Evolutionary conservation across 1,140 invertebrate genomes (phyloP), one percentile per base, ranked within the genome.

Genomic region (Drosophila punjabiensis): DNA sequence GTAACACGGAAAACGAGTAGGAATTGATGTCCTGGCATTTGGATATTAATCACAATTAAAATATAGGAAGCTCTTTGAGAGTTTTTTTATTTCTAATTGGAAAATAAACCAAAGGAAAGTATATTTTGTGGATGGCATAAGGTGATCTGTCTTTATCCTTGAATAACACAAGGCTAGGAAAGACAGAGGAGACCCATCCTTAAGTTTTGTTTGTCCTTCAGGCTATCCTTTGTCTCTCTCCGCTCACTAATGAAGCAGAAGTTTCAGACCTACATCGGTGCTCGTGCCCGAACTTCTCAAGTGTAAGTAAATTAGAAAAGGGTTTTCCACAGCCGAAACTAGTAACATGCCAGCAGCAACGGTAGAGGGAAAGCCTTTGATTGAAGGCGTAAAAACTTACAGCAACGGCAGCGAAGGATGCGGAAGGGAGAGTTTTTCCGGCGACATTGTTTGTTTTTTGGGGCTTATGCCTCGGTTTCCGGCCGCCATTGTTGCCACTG

Each of bases 291-390:
- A 82, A 32, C 79, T 60, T 35, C 59, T 77, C 79, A 73, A 82
- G 79, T 77, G 79, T 73, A 73, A 82, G 79, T 82, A 82, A 82
- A 82, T 82, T 82, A 77, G 73, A 82, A 77, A 82, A 82, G 79
- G 80, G 79, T 77, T 80, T 59, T 9, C 35, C 48, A 52, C 48
- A 52, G 24, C 8, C n/a, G 8, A 59, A 80, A 79, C 78, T 80
- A 80, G 76, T 62, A 45, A 79, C 67, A 73, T 71, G 55, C 45
- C 52, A 33, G 50, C 18, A 53, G 55, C 30, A 18, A 18, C 2
- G 33, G 20, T 16, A 28, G 45, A 47, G 48, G 20, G 24, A 24
- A 24, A 24, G 32, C 20, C 13, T 56, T 55, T 73, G 76, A 79
- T 79, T 80, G 68, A 74, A 74, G 77, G 77, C 77, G 76, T 43